Base-by-base conservation (phyloP, 2,888 invertebrate species). In the Tetragonisca angustula region DNA sequence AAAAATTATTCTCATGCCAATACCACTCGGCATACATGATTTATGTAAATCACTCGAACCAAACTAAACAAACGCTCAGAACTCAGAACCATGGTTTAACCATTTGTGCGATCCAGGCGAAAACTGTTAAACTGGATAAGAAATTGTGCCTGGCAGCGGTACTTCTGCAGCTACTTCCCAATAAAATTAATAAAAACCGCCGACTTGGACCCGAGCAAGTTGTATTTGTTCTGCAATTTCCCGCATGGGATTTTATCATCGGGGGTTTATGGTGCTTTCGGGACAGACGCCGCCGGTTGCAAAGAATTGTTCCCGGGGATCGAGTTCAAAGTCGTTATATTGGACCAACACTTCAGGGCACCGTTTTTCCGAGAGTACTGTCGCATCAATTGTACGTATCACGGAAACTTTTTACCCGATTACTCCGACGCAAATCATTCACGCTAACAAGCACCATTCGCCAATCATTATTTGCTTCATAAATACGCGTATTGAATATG, bases 211-310 rank as follows among this genome's bases (percentile, higher is more conserved):
- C 97, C 98, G 0, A 95, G 96, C 56, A 96, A 95, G 90, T 98
- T 98, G 94, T 99, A 99, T 93, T 95, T 99, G 32, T 96, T 98
- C 84, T 98, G 98, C 13, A 96, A 97, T 83, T 99, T 98, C 94
- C 99, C 99, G 0, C 99, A 99, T 94, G 99, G 99, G 2, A 95
- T 98, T 0, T 95, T 99, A 27, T 97, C 97, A 71, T 96, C 97
- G 49, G 98, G 99, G 0, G 96, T 97, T 0, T 97, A 98, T 88
- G 96, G 96, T 0, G 97, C 97, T 65, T 98, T 99, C 95, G 97
- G 96, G 0, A 97, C 97, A 0, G 97, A 97, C 72, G 95, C 96
- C 4, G 93, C 95, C 2, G 94, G 94, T 93, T 95, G 96, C 89
- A 91, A 93, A 59, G 94, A 95, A 84, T 85, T 96, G 0, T 97